Evolutionary conservation across 2,888 invertebrate genomes (phyloP), one percentile per base, ranked within the genome.

Genomic region (Caradrina clavipalpis): DNA sequence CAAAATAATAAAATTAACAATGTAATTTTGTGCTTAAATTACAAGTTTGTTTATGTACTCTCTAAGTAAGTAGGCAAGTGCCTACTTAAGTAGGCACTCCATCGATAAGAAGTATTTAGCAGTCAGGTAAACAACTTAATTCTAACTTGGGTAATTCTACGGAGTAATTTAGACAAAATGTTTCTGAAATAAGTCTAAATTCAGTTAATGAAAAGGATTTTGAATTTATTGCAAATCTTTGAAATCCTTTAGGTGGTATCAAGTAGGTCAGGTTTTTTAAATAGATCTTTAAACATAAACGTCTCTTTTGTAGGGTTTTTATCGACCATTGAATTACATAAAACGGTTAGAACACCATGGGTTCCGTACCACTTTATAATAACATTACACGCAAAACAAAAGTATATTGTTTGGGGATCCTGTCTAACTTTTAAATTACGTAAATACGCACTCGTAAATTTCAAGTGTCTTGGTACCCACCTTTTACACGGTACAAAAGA

Each of bases 91-190:
- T 49, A 54, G 21, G 54, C 54, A 42, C 47, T 66, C 35, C 45
- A 69, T 69, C 58, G 57, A 58, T 76, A 57, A 55, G 61, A 54
- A 21, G 21, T 57, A 15, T 56, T 63, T 22, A 49, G 47, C 47
- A 50, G 45, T 19, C 53, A 71, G 60, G 50, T 59, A 59, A 71
- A 77, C 65, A 62, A 75, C 61, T 79, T 79, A 53, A 61, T 60
- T 47, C 26, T 49, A 65, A 67, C 65, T 80, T 65, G 49, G 60
- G 63, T 57, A 42, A 69, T 63, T 31, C 51, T 49, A 26, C 59
- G 15, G 17, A 64, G 4, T 51, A 26, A 57, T 61, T 68, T 35
- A 58, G 51, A 35, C 13, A 62, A 61, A n/a, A 45, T 51, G 42
- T 50, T 47, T 66, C 8, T 39, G 19, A 76, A 58, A 22, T 22